Percentiles rank a stretch among this genome's conserved stretches.
These are phyloP conservation scores for Helostoma temminkii DNA, from an alignment of 2,797 vertebrate genomes.

Conservation along the genomic window DNA sequence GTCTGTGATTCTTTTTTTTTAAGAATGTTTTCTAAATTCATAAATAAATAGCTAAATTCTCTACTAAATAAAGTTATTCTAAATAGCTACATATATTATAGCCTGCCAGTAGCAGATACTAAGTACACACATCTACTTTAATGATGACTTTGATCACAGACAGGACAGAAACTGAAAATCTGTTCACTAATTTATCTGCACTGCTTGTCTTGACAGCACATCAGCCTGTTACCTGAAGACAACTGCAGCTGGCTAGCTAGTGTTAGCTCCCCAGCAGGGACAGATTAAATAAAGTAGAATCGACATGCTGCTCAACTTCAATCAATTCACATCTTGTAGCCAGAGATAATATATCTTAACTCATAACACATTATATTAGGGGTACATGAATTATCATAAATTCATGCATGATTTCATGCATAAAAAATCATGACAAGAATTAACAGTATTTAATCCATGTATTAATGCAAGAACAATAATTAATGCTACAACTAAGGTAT, in stretches of 20 bases:
- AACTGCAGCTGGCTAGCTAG: not conserved
- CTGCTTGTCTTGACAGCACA: not conserved
- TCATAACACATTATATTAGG: too few species aligned
- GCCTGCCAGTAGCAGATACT: not conserved
- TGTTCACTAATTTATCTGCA: not conserved
- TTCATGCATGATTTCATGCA: too few species aligned
- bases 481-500: too few species aligned
- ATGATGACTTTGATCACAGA: not conserved
- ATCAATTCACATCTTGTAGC: not conserved
- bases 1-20: too few species aligned
- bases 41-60: too few species aligned
- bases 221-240: conserved; percentile 1
- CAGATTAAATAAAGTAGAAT: not conserved
- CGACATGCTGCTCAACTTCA: not conserved
- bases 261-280: not conserved
- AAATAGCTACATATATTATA: too few species aligned
- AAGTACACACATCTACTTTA: not conserved
- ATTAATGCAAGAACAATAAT: too few species aligned
- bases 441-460: too few species aligned
- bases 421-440: too few species aligned
- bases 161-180: not conserved
- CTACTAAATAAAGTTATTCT: too few species aligned
- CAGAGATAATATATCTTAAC: not conserved
- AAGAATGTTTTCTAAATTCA: too few species aligned
- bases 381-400: too few species aligned